Conservation (phyloP, 2,888 invertebrate species). For the Drosophila maculinotata region DNA sequence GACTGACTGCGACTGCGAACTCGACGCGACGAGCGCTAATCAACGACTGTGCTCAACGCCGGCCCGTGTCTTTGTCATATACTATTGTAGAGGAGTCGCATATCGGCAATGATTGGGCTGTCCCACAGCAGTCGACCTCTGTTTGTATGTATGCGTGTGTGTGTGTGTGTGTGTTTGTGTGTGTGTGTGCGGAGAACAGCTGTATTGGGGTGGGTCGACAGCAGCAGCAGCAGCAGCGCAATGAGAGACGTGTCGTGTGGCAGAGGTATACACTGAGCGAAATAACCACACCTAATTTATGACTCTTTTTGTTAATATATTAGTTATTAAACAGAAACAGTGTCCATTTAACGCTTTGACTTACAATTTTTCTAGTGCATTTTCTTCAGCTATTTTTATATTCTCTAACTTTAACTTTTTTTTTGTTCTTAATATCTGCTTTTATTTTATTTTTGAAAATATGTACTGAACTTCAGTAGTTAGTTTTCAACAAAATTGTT, state of each 20-base stretch:
- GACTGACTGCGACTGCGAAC: slow-evolving; percentile 44
- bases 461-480: too few relatives aligned
- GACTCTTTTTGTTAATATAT: background rate
- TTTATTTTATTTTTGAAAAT: too few relatives aligned
- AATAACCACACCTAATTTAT: background rate
- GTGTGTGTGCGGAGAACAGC: slow-evolving; percentile 28
- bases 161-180: background rate
- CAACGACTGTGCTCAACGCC: slow-evolving; percentile 78
- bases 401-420: too few relatives aligned
- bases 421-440: too few relatives aligned
- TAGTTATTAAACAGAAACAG: too few relatives aligned
- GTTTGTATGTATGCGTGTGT: background rate
- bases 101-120: slow-evolving; percentile 53
- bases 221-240: slow-evolving; percentile 4
- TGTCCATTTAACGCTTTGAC: too few relatives aligned
- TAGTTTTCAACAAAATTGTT: too few relatives aligned
- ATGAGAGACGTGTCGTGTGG: slow-evolving; percentile 18
- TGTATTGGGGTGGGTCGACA: slow-evolving; percentile 27
- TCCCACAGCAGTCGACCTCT: slow-evolving; percentile 17
- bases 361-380: too few relatives aligned
- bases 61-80: slow-evolving; percentile 73
- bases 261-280: slow-evolving; percentile 19
- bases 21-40: slow-evolving; percentile 78
- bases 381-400: too few relatives aligned
- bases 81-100: slow-evolving; percentile 33